Conservation (phyloP, 2,888 invertebrate species). For the Acrobasis suavella region DNA sequence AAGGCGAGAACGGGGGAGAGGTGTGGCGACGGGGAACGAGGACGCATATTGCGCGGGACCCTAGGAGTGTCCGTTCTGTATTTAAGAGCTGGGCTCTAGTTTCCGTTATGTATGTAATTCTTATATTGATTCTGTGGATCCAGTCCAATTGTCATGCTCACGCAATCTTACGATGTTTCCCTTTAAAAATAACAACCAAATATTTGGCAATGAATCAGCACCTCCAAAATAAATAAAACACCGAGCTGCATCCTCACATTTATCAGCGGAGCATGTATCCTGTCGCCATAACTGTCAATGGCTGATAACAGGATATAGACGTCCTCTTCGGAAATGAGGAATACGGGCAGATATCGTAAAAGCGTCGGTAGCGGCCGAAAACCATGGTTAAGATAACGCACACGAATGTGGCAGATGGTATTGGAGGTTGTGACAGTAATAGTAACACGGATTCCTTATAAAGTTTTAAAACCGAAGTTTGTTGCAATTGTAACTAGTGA, state of each 20-base stretch:
- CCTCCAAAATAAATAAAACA: background rate
- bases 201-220: background rate
- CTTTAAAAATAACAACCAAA: background rate
- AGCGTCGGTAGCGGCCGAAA: conserved; percentile 23
- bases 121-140: no score
- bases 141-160: no score
- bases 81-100: no score
- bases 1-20: no score
- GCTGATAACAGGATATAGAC: conserved; percentile 34
- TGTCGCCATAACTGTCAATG: conserved; percentile 34
- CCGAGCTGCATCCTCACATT: background rate
- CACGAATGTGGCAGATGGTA: conserved; percentile 16
- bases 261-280: conserved; percentile 31
- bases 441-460: no score
- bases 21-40: no score
- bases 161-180: background rate
- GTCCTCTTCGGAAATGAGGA: conserved; percentile 26
- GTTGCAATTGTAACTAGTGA: no score
- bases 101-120: no score
- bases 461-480: no score
- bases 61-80: no score
- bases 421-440: background rate
- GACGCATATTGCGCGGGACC: no score
- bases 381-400: conserved; percentile 24
- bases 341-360: conserved; percentile 20